Evolutionary conservation across 2,113 vertebrate species (phyloP), one percentile per base, ranked within the genome.

Genomic region (Rhea pennata): DNA sequence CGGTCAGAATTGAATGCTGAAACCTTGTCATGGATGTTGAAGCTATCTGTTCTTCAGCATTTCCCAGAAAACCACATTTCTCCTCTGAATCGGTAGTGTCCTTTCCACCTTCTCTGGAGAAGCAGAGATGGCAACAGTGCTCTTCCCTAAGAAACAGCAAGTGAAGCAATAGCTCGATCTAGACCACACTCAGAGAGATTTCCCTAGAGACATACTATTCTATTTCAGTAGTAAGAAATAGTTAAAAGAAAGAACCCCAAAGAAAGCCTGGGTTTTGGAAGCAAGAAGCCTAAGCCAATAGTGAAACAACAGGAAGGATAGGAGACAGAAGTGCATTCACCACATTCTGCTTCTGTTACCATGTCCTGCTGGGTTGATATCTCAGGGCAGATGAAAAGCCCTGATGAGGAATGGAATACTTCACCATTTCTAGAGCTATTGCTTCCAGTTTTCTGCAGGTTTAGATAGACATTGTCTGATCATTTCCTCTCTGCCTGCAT

Each of bases 161-260:
- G 8, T 31, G 69, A 78, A 67, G 56, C 4, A 3, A 31, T 33
- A 40, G 31, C 10, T 54, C 36, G 29, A 26, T 33, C n/a, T 26
- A 36, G 61, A 70, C 21, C 9, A 14, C 29, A 39, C 8, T 64
- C 46, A 8, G 61, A 81, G 65, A 53, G 39, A 22, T 58, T 87
- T 69, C 31, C 15, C 27, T 66, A 8, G 29, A 82, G 51, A 29
- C 4, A 4, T 14, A 8, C 7, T 51, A 21, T 24, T 84, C 88
- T 80, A 59, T 67, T 93, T 71, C 42, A 75, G 39, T 36, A 33
- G 10, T 75, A 82, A 84, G 44, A 77, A 33, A 39, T 23, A 3
- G 6, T 40, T 48, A 10, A 78, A 54, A 89, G 27, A 84, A 81
- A 42, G 7, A 69, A 26, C 0, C 0, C 2, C 4, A 2, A 15